Conservation (phyloP, 2,888 invertebrate species). For the Dasysyrphus tricinctus region DNA sequence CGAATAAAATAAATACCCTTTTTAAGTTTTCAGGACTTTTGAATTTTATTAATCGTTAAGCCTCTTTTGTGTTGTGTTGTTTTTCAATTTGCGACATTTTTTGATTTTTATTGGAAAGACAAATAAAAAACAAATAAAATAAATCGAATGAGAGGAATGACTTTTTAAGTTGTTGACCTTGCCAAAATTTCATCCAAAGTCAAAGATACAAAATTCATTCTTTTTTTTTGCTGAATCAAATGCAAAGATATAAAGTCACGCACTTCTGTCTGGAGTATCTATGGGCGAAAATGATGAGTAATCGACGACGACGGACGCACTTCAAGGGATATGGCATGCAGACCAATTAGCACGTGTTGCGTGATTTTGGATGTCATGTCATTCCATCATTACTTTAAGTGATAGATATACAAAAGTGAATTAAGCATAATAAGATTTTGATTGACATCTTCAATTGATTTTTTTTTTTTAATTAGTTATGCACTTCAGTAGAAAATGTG, state of each 20-base stretch:
- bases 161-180: conserved; percentile 50
- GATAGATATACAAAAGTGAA: conserved; percentile 21
- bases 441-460: conserved; percentile 32
- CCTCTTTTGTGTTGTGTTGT: conserved; percentile 20
- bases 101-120: conserved; percentile 39
- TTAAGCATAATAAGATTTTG: conserved; percentile 44
- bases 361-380: conserved; percentile 27
- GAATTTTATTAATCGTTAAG: conserved; percentile 37
- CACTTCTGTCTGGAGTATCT: conserved; percentile 12
- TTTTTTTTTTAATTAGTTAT: background rate
- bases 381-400: conserved; percentile 27
- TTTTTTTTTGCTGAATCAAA: background rate
- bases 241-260: conserved; percentile 28
- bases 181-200: conserved; percentile 17
- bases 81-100: conserved; percentile 51
- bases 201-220: conserved; percentile 13
- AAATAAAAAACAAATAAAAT: background rate
- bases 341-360: conserved; percentile 47
- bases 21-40: conserved; percentile 42
- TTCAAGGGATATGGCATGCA: background rate
- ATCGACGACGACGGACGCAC: background rate
- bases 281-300: background rate
- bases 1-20: conserved; percentile 23
- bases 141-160: conserved; percentile 47
- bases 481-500: background rate